phyloP scores from a whole-genome alignment of 2,113 vertebrate genomes.

The Rhea pennata region DNA sequence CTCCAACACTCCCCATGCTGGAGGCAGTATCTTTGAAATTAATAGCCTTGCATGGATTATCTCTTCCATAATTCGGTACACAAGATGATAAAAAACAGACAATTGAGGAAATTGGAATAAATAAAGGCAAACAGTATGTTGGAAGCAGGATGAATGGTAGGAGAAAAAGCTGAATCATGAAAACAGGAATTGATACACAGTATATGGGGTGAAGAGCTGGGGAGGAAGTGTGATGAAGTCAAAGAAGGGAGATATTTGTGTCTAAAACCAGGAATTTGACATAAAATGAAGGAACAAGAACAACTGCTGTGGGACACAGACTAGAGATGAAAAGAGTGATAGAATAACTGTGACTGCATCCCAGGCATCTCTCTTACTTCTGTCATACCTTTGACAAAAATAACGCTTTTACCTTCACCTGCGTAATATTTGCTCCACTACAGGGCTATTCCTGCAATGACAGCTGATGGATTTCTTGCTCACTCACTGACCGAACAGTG shows the following conservation, averaged over 20 bases:
- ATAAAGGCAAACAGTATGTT: background rate
- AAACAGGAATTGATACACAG: background rate
- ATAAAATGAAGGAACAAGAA: background rate
- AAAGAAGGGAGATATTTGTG: background rate
- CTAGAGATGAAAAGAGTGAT: background rate
- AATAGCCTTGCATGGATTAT: slow-evolving; percentile 27
- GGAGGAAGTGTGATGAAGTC: slow-evolving; percentile 7
- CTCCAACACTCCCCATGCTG: background rate
- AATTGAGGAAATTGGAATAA: slow-evolving; percentile 25
- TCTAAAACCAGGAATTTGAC: background rate
- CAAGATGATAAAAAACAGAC: slow-evolving; percentile 42
- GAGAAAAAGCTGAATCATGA: slow-evolving; percentile 21
- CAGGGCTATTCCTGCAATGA: rapidly evolving
- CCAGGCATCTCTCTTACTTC: background rate
- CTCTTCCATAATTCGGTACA: slow-evolving; percentile 38
- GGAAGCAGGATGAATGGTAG: background rate
- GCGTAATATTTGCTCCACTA: rapidly evolving
- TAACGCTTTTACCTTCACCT: background rate
- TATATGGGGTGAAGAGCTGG: background rate
- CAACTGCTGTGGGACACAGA: background rate
- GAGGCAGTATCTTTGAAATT: slow-evolving; percentile 39
- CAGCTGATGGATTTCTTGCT: background rate
- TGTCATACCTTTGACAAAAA: background rate
- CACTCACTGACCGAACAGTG: background rate
- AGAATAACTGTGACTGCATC: background rate